Evolutionary conservation across 2,797 vertebrate species (phyloP), one percentile per base, ranked within the genome.

Genomic region (Rhadinocentrus ornatus): DNA sequence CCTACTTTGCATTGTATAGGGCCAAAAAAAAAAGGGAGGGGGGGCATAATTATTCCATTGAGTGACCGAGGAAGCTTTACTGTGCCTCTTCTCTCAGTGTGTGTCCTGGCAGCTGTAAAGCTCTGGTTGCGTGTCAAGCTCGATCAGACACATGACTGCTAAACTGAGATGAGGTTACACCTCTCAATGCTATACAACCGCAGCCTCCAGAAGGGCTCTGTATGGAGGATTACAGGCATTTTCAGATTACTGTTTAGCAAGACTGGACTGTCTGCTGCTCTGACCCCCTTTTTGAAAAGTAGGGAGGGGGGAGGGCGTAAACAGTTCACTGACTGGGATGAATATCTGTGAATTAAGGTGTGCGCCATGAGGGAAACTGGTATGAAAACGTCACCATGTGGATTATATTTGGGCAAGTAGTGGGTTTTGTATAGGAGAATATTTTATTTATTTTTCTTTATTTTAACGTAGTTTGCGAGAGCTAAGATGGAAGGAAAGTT

Each of bases 211-310:
- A 88, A 91, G 86, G 89, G 78, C 80, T 84, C 74, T 88, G 80
- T 78, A 69, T 86, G 76, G 82, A 86, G 91, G 92, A 93, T 93
- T 93, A 93, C 86, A 87, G 88, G 90, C 85, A 88, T 92, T 93
- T 92, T 92, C 85, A 93, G 92, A 92, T 93, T 92, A 93, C 88
- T 82, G 88, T 86, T 77, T 84, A 89, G 87, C 83, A 86, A 92
- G 88, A 88, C 89, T 70, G 75, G 84, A 90, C 91, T 86, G 91
- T 92, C 90, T 91, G 89, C 82, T 46, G 37, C 84, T 81, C 84
- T 93, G 90, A 89, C 89, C 90, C 87, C 88, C 39, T 86, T 87
- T 85, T 86, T 85, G 34, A 55, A 54, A 9, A 9, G 26, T 10
- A 53, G 24, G 7, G 31, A 31, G 59, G 46, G 46, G 1, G 48